Conservation (phyloP, 2,797 vertebrate genomes). For the Apogon talboti region DNA sequence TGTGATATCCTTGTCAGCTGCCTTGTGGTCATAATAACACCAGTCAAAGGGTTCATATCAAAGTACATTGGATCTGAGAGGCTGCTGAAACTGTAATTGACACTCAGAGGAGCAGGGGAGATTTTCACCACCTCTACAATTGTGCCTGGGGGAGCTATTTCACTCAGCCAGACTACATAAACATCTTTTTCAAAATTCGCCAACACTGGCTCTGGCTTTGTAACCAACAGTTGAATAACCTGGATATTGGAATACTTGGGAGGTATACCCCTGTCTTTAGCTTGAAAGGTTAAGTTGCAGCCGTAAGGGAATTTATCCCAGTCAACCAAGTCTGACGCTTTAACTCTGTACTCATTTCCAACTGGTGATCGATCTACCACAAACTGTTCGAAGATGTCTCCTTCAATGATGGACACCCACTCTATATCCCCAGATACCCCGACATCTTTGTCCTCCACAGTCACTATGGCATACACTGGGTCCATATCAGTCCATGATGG, state of each 20-base stretch:
- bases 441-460: constrained; percentile 91
- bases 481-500: constrained; percentile 88
- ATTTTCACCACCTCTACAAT: constrained; percentile 91
- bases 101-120: constrained; percentile 81
- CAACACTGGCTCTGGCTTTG: constrained; percentile 84
- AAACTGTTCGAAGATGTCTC: constrained; percentile 91
- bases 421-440: constrained; percentile 92
- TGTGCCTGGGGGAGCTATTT: constrained; percentile 91
- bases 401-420: constrained; percentile 91
- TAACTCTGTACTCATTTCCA: constrained; percentile 91
- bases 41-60: constrained; percentile 89
- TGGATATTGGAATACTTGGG: constrained; percentile 90
- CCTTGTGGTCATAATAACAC: constrained; percentile 90
- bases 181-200: constrained; percentile 89
- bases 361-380: constrained; percentile 87
- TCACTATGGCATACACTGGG: constrained; percentile 87
- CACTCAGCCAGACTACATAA: constrained; percentile 91
- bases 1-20: constrained; percentile 85
- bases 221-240: constrained; percentile 87
- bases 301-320: constrained; percentile 91
- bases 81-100: constrained; percentile 89
- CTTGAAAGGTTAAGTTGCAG: constrained; percentile 94
- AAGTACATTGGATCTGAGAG: constrained; percentile 86
- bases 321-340: constrained; percentile 82
- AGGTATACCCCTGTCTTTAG: constrained; percentile 93